phyloP scores from a whole-genome alignment of 1,140 invertebrate species.

The Battus philenor region DNA sequence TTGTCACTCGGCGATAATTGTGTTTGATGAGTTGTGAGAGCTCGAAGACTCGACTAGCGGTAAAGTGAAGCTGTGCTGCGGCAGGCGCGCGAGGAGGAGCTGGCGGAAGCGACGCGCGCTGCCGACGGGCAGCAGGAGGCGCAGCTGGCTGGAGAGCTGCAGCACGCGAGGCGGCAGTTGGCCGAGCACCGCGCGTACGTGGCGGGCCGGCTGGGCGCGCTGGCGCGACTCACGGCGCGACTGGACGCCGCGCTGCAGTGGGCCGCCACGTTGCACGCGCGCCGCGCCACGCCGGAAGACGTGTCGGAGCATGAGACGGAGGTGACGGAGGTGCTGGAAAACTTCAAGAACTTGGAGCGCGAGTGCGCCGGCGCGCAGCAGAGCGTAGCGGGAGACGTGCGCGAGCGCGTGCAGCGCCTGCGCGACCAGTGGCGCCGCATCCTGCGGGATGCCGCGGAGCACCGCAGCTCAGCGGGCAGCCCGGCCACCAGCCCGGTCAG shows the following conservation, averaged over 20 bases:
- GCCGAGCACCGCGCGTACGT: constrained; percentile 78
- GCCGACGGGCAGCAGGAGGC: constrained; percentile 62
- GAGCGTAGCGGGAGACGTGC: constrained; percentile 76
- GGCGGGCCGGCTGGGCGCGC: constrained; percentile 77
- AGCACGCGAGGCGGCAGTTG: constrained; percentile 67
- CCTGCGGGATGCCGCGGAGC: constrained; percentile 77
- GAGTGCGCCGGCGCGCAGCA: constrained; percentile 77
- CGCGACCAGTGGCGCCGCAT: constrained; percentile 76
- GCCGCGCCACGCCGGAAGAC: constrained; percentile 41
- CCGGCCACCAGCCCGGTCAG: constrained; percentile 26
- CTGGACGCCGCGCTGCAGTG: constrained; percentile 77
- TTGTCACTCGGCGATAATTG: too few species aligned
- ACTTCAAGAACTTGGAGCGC: constrained; percentile 80
- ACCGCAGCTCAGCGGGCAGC: constrained; percentile 69
- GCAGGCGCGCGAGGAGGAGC: constrained; percentile 84
- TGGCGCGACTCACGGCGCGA: constrained; percentile 77
- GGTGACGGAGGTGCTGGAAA: constrained; percentile 81
- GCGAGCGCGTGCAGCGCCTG: constrained; percentile 79
- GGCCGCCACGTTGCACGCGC: constrained; percentile 71
- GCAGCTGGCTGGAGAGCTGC: constrained; percentile 57
- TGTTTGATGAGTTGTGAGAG: too few species aligned
- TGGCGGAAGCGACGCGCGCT: constrained; percentile 71
- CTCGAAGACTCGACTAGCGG: neutral
- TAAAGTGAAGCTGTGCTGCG: constrained; percentile 20
- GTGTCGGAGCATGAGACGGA: constrained; percentile 79